Evolutionary conservation across 2,888 invertebrate genomes (phyloP).

Genomic region (Parnassius glacialis): DNA sequence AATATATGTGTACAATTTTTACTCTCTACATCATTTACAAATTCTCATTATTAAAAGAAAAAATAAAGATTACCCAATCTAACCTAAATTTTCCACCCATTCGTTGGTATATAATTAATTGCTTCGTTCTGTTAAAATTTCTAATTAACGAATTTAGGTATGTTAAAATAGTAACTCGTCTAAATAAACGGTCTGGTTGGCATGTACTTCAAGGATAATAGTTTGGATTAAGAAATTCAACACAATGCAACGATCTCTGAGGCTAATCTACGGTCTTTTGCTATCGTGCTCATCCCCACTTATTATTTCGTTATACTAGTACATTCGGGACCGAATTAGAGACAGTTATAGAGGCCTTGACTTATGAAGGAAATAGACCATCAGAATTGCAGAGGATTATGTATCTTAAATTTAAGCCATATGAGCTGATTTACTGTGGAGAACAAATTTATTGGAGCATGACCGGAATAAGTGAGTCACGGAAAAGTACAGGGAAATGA

Average conservation of each 20-base stretch:
- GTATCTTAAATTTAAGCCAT: neutral
- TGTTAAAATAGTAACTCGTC: slow-evolving; percentile 43
- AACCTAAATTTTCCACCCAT: slow-evolving; percentile 9
- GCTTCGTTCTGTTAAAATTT: slow-evolving; percentile 17
- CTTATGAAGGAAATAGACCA: slow-evolving; percentile 8
- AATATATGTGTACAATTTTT: neutral
- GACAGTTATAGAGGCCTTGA: slow-evolving; percentile 15
- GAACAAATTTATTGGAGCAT: slow-evolving; percentile 20
- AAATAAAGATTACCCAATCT: slow-evolving; percentile 3
- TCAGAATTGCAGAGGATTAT: slow-evolving; percentile 9
- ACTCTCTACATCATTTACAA: neutral
- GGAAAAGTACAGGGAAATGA: slow-evolving; percentile 21
- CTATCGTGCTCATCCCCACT: slow-evolving; percentile 24
- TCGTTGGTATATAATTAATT: slow-evolving; percentile 8
- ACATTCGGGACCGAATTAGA: slow-evolving; percentile 2
- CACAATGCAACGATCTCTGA: slow-evolving; percentile 49
- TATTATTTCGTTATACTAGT: slow-evolving; percentile 11
- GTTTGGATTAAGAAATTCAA: slow-evolving; percentile 48
- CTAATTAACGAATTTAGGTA: slow-evolving; percentile 25
- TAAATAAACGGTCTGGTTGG: slow-evolving; percentile 64
- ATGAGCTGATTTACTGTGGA: slow-evolving; percentile 10
- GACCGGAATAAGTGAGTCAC: slow-evolving; percentile 18
- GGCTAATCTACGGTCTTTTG: slow-evolving; percentile 35
- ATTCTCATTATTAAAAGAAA: no score
- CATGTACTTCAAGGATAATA: slow-evolving; percentile 58